Conservation (phyloP, 2,113 vertebrate species). For the Antigone vipio region DNA sequence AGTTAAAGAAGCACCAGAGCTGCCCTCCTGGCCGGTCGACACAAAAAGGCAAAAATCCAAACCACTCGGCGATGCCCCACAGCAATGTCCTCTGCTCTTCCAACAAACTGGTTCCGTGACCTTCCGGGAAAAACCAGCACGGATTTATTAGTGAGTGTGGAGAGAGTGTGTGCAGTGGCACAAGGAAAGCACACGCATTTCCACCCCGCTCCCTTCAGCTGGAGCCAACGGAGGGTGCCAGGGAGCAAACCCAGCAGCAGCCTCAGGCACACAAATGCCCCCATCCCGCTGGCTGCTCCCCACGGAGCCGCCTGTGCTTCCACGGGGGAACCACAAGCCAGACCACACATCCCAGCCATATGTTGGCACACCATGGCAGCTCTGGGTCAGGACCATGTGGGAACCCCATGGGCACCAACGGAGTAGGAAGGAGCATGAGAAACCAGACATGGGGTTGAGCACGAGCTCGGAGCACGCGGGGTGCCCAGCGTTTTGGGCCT, state of each 20-base stretch:
- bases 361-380: not conserved
- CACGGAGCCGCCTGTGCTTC: fast-evolving
- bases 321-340: not conserved
- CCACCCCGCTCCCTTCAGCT: not conserved
- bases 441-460: not conserved
- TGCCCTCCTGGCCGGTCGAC: fast-evolving
- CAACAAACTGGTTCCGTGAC: not conserved
- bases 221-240: fast-evolving
- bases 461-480: not conserved
- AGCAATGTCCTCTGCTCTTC: not conserved
- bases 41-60: not conserved
- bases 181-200: fast-evolving
- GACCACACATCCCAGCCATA: not conserved
- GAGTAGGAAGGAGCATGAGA: not conserved
- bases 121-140: not conserved
- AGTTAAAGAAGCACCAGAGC: not conserved
- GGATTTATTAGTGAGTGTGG: fast-evolving
- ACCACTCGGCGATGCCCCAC: fast-evolving
- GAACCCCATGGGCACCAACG: fast-evolving
- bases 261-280: not conserved
- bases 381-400: fast-evolving
- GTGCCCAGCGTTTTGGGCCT: not conserved
- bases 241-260: not conserved
- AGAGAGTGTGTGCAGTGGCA: fast-evolving
- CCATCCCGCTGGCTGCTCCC: not conserved